Evolutionary conservation across 2,113 vertebrate species (phyloP), one percentile per base, ranked within the genome.

Genomic region (Lophotis ruficrista): DNA sequence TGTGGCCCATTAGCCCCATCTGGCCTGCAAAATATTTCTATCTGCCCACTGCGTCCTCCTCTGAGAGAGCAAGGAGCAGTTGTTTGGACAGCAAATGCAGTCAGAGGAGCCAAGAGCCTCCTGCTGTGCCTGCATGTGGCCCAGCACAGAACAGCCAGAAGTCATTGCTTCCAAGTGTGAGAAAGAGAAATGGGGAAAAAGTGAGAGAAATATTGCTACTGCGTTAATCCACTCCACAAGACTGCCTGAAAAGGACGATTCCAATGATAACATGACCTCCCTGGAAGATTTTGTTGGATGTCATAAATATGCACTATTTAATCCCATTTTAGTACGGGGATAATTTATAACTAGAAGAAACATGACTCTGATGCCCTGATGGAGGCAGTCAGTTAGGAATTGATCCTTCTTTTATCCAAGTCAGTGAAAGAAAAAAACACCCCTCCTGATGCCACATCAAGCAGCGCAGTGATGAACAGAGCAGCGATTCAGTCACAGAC

Each of bases 121-220:
- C 91, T 79, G 94, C 89, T 94, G 73, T 82, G 87, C n/a, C 84
- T 89, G 89, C 91, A 93, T 94, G 95, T 85, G 89, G 87, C 71
- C 81, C 89, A 91, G 83, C 69, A 82, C 56, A 72, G 48, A 84
- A 72, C 81, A 95, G 91, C 69, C 95, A 95, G 77, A 84, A 94
- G 77, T 82, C 73, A 82, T 27, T 5, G 6, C 43, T 91, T 94
- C 83, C 94, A 95, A 96, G 24, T 45, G 53, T 48, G 62, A 86
- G 83, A 78, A 66, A 81, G 53, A 83, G 64, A 87, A 95, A 60
- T 35, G 22, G 41, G 43, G 65, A 10, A 41, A 82, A 96, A 95
- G 57, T 33, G 64, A 45, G 9, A 89, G 65, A 84, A 94, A 78
- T 84, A 89, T 2, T 72, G 61, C 81, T 87, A 72, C 53, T 87